Evolutionary conservation across 30 jellyfish, hydroid and myxozoan genomes (phyloP), one percentile per base, ranked within the genome.

Genomic region (Hydra vulgaris): DNA sequence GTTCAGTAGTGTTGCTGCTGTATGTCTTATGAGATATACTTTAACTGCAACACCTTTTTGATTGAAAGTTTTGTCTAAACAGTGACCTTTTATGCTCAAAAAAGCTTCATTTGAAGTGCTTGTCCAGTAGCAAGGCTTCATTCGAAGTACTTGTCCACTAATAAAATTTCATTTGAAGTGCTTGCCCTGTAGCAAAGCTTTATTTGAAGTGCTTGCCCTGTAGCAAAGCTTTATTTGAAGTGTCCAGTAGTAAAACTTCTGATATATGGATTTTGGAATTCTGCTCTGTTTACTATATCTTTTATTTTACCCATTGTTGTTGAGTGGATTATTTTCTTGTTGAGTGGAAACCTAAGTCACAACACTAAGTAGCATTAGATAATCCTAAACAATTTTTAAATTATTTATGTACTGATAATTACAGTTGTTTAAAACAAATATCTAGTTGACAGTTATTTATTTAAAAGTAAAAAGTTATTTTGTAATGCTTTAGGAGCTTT

Each of bases 401-500:
- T n/a, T n/a, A n/a, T n/a, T n/a, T n/a, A n/a, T n/a, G n/a, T n/a
- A n/a, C n/a, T n/a, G n/a, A n/a, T n/a, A n/a, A n/a, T n/a, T n/a
- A n/a, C n/a, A n/a, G n/a, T n/a, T n/a, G n/a, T n/a, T n/a, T n/a
- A n/a, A n/a, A n/a, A n/a, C n/a, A n/a, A n/a, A n/a, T n/a, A n/a
- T n/a, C n/a, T n/a, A n/a, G n/a, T n/a, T n/a, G n/a, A n/a, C n/a
- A n/a, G n/a, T n/a, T n/a, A n/a, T n/a, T n/a, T n/a, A n/a, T n/a
- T 15, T 69, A 3, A 23, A 1, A 8, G 76, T 69, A 21, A 23
- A 1, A 1, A 1, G 5, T 23, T 69, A 1, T 21, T 69, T 69
- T 69, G 5, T 23, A n/a, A 21, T 53, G 17, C 16, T 75, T 1
- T 16, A 75, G 83, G 83, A 75, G 25, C 69, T 78, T 25, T 75